phyloP scores from a whole-genome alignment of 2,888 invertebrate species.

The Coenonympha glycerion region DNA sequence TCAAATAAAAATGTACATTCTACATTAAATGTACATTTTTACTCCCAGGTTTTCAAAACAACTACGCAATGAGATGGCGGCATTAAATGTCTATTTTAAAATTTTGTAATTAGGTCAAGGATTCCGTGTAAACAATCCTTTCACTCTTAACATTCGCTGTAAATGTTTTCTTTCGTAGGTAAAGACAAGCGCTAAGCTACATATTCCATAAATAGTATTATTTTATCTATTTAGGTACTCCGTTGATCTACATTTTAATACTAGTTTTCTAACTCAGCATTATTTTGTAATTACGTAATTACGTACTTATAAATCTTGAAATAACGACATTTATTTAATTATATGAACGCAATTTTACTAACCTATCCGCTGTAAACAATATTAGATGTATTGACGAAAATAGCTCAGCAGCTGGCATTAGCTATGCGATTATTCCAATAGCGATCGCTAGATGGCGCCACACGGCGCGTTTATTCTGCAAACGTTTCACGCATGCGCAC shows the following conservation, averaged over 20 bases:
- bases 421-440: constrained; percentile 47
- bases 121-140: constrained; percentile 43
- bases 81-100: constrained; percentile 63
- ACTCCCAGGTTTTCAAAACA: constrained; percentile 32
- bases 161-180: not conserved
- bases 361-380: constrained; percentile 37
- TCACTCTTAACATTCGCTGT: not conserved
- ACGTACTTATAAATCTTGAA: not conserved
- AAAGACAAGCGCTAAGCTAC: too few species aligned
- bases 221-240: not conserved
- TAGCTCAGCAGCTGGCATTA: constrained; percentile 62
- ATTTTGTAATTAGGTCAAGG: constrained; percentile 69
- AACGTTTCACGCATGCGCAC: constrained; percentile 57
- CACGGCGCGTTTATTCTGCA: constrained; percentile 37
- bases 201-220: not conserved
- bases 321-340: constrained; percentile 5
- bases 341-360: constrained; percentile 27
- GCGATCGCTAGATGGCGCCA: constrained; percentile 65
- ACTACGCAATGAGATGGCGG: constrained; percentile 55
- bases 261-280: too few species aligned
- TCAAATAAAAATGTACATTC: not conserved
- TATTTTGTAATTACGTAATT: too few species aligned
- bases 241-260: not conserved
- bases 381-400: constrained; percentile 48
- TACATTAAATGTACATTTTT: not conserved